Evolutionary conservation across 2,888 invertebrate genomes (phyloP), one percentile per base, ranked within the genome.

Genomic region (Thyatira batis): DNA sequence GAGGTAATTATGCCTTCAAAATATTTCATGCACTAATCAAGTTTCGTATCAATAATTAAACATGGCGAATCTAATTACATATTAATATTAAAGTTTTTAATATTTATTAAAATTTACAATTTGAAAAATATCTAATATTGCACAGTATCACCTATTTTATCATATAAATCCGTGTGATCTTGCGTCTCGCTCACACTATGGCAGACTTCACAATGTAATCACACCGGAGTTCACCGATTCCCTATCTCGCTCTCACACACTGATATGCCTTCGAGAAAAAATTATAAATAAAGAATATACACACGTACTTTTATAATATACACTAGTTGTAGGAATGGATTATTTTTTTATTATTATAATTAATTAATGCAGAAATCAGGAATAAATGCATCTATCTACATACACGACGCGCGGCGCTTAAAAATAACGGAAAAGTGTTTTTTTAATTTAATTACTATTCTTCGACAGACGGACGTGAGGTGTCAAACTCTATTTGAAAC

Each of bases 61-160:
- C 46, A 48, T 48, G 48, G 27, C 48, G 27, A 48, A 28, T 27
- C 27, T 39, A 39, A 39, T 39, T 39, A 39, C n/a, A 17, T 39
- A 39, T 39, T 17, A n/a, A 39, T 39, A 17, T 39, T 39, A 39
- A n/a, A n/a, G n/a, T n/a, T n/a, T n/a, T n/a, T n/a, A n/a, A n/a
- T n/a, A n/a, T 1, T 11, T 20, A 45, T 45, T 23, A 52, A 13
- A 49, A 39, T 45, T 50, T 45, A 45, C 52, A 56, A 62, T 62
- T 60, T 57, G 52, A 57, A 54, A 58, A 62, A 55, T 67, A 69
- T 46, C 73, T 75, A 75, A 72, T 76, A 76, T 76, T 76, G 76
- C 76, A 76, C 76, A 56, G 55, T 70, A 76, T 74, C 71, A 74
- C 74, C 67, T 60, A 63, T 60, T 50, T 54, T 55, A 48, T 27